Evolutionary conservation across 2,888 invertebrate species (phyloP), one percentile per base, ranked within the genome.

Genomic region (Luffia ferchaultella): DNA sequence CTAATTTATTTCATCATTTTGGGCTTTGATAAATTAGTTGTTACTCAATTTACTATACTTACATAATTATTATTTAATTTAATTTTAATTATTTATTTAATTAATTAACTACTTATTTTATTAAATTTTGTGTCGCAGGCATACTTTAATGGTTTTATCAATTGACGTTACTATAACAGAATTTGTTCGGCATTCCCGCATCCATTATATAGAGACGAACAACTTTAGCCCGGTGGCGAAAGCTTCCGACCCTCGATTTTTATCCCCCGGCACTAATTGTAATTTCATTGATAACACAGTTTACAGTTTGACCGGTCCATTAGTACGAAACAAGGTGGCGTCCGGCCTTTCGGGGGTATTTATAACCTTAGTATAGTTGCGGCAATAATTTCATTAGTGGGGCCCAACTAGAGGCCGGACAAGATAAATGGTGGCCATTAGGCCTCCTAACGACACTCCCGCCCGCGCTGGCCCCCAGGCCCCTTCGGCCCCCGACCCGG

Each of bases 311-410:
- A 83, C 82, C 82, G 80, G 82, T 82, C 83, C 83, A 83, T 83
- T 83, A 83, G 82, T 65, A 70, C 61, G 68, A 71, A 80, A 79
- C 82, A 82, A 77, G 82, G 80, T 79, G 76, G 72, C 76, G 76
- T 78, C 78, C 78, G 16, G 18, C 42, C 50, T 44, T 45, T 50
- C 45, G 17, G 16, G 48, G 42, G 50, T 80, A 83, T 83, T 83
- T 82, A 83, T 82, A 82, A 80, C 79, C 76, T 77, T 74, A 74
- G 72, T 82, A 73, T 82, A 83, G 82, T 82, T 82, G 79, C 73
- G 82, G 84, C 84, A 80, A 84, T 85, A 85, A 85, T 85, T 85
- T 85, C 85, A 85, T 85, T 85, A 85, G 82, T 69, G 73, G 70
- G 76, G 77, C 76, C 73, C 77, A 77, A 79, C 79, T 80, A 80